Evolutionary conservation across 1,140 invertebrate species (phyloP), one percentile per base, ranked within the genome.

Genomic region (Drosophila sp.): DNA sequence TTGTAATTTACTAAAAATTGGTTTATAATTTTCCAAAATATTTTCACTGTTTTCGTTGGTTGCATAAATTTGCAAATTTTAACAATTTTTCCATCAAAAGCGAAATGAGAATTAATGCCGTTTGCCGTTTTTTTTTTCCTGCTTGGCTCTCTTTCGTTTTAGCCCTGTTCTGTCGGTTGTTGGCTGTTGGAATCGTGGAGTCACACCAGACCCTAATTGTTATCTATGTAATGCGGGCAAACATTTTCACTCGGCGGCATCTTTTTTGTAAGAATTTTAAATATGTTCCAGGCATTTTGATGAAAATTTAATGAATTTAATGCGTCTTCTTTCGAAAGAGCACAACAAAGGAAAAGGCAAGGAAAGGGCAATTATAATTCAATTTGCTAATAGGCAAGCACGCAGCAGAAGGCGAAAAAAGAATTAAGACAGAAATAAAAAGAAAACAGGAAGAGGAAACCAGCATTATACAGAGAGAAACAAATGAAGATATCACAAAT

Each of bases 251-350:
- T 68, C 44, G 10, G 44, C 25, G 8, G 44, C 7, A 50, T 67
- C 62, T 72, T 69, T 79, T 86, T 87, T 72, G 68, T 87, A 76
- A 82, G 79, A 87, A 86, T 87, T 79, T 79, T 79, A 87, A 87
- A 87, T 87, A 86, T 83, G 83, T 75, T 57, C 35, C 35, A 68
- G 67, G 72, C 56, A 76, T 76, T 76, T 56, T 81, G 77, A 87
- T 86, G 76, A 83, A 86, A 86, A 79, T 86, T 87, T 87, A 86
- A 86, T 86, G 83, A 87, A 86, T 87, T 83, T 87, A 87, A 86
- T 79, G 76, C 75, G 54, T 32, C 47, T 57, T 35, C 55, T 35
- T 33, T 57, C 55, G 11, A 33, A 47, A 25, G 8, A 32, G 8
- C 2, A 23, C 56, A 32, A 25, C 4, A 27, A 44, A 62, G 7